Evolutionary conservation across 1,140 invertebrate species (phyloP), one percentile per base, ranked within the genome.

Genomic region (Pogonus chalceus): DNA sequence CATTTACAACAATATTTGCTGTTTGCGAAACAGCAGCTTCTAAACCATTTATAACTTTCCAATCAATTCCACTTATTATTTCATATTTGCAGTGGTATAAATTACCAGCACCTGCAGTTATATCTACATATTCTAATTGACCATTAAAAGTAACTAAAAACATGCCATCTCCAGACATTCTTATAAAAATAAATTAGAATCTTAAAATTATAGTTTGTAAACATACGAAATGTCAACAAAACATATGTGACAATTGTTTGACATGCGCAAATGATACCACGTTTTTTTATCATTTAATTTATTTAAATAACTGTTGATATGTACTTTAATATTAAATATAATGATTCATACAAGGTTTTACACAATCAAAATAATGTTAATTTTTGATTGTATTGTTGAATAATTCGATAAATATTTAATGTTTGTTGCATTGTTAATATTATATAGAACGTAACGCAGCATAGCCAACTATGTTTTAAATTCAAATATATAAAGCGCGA

Each of bases 11-110:
- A 10, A 66, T 60, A 51, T 65, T 65, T 14, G 61, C 63, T 10
- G 59, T 60, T 57, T 69, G 68, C 18, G 68, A 63, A 1, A 69
- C 23, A 7, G 64, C 67, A 4, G 58, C 59, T 54, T 69, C 65
- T 1, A 68, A 49, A n/a, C 68, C 68, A 12, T 62, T 59, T 49
- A 67, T 60, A 35, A 65, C 56, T 53, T 62, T 62, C 68, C 68
- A 69, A 53, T 69, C 68, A 18, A 62, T 54, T 9, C 68, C 68
- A 20, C 60, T 39, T 18, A 62, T 56, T 48, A 68, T 67, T 57
- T 69, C 68, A 50, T 68, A 69, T 60, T 68, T 69, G 49, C 64
- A 68, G 55, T 69, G 60, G 58, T 61, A 68, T 21, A 59, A 52
- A 20, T 52, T 59, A 10, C 65, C 64, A 1, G 64, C 52, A 4